phyloP scores from a whole-genome alignment of 2,113 vertebrate species.

The Dicaeum eximium region DNA sequence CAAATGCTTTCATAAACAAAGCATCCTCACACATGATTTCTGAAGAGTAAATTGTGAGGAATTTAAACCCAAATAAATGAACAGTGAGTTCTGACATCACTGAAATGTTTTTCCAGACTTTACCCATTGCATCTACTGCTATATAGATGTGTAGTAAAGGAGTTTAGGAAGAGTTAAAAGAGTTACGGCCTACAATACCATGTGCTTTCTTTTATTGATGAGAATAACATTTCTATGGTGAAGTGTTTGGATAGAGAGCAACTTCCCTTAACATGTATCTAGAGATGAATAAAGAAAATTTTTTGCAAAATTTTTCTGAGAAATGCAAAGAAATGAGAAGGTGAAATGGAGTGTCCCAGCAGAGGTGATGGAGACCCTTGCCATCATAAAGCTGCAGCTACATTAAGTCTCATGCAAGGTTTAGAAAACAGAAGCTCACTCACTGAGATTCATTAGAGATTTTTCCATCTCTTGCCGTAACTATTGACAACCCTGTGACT shows the following conservation, averaged over 20 bases:
- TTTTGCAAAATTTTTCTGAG: not conserved
- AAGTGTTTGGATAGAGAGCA: not conserved
- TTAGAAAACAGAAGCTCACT: not conserved
- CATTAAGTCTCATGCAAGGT: accelerated
- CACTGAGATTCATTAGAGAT: not conserved
- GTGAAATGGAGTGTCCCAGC: not conserved
- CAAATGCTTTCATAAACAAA: not conserved
- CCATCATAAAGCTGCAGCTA: not conserved
- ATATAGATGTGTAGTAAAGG: not conserved
- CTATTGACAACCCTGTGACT: not conserved
- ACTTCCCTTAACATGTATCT: not conserved
- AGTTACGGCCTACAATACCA: not conserved
- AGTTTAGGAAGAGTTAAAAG: not conserved
- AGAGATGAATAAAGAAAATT: not conserved
- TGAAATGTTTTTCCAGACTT: not conserved
- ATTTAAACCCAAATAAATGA: not conserved
- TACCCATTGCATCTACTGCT: not conserved
- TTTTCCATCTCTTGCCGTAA: not conserved
- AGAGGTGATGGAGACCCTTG: not conserved
- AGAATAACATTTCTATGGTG: not conserved
- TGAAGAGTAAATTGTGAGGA: not conserved
- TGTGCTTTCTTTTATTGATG: not conserved
- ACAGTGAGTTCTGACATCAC: not conserved
- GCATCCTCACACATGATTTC: not conserved
- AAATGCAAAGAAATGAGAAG: not conserved